Percentiles rank a stretch among this genome's conserved stretches.
These are phyloP conservation scores for Ancistrus triradiatus DNA, from an alignment of 2,113 vertebrate species.

Conservation along the genomic window DNA sequence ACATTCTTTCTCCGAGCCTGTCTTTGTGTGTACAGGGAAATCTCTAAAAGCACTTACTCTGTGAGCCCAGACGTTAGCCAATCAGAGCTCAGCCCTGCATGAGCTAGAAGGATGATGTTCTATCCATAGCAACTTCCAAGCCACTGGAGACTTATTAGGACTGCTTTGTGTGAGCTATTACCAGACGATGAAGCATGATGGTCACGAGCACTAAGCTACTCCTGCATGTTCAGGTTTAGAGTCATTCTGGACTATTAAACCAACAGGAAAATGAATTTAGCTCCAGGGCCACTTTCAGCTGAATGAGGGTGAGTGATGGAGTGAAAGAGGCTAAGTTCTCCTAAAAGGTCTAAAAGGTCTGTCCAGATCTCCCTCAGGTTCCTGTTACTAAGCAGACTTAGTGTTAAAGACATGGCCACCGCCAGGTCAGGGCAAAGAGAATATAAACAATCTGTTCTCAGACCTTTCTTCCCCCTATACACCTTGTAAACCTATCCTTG, in stretches of 20 bases:
- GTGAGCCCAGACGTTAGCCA: slow-evolving; percentile 22
- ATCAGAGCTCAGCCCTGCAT: slow-evolving; percentile 2
- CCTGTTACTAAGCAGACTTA: slow-evolving; percentile 69
- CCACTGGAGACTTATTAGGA: slow-evolving; percentile 44
- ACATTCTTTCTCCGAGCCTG: slow-evolving; percentile 17
- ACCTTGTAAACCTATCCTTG: too few species aligned
- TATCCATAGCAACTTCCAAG: slow-evolving; percentile 35
- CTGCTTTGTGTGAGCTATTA: too few species aligned
- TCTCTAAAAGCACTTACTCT: slow-evolving; percentile 25
- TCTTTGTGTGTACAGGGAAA: slow-evolving; percentile 12
- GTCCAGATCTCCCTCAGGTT: slow-evolving; percentile 50
- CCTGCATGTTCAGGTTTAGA: not conserved
- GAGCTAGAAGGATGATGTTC: slow-evolving; percentile 30
- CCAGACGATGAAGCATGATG: too few species aligned
- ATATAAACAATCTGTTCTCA: too few species aligned
- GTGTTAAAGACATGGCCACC: slow-evolving; percentile 43
- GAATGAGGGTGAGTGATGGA: slow-evolving; percentile 28
- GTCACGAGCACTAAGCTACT: too few species aligned
- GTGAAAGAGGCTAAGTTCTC: slow-evolving; percentile 36
- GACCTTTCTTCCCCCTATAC: too few species aligned
- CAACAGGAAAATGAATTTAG: slow-evolving; percentile 32
- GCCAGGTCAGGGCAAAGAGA: too few species aligned
- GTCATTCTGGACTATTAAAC: slow-evolving; percentile 20
- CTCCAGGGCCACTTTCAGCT: slow-evolving; percentile 14
- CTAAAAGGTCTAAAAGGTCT: slow-evolving; percentile 64